Conservation (phyloP, 2,797 vertebrate genomes). For the Melanotaenia boesemani region DNA sequence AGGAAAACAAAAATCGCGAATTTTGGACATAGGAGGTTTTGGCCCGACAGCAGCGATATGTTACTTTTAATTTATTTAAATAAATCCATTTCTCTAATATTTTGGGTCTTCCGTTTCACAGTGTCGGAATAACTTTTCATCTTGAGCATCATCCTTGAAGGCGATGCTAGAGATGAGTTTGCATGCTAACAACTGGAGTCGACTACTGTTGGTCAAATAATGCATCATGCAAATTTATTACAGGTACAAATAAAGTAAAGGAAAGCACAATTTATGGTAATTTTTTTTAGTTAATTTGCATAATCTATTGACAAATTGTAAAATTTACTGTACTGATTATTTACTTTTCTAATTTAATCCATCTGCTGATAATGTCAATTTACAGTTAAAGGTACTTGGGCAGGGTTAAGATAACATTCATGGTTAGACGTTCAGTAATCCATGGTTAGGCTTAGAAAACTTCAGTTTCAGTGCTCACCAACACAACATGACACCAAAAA, state of each 20-base stretch:
- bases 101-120: not conserved
- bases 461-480: not conserved
- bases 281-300: not conserved
- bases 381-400: not conserved
- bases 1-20: too few species aligned
- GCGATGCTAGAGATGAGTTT: not conserved
- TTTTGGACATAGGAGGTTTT: too few species aligned
- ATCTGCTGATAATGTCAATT: not conserved
- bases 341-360: not conserved
- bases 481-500: not conserved
- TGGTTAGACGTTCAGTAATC: too few species aligned
- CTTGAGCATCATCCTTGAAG: not conserved
- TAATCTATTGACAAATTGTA: not conserved
- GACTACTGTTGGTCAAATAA: not conserved
- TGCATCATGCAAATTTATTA: not conserved
- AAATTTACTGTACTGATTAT: not conserved
- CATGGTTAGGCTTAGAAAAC: not conserved
- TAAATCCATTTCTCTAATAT: too few species aligned
- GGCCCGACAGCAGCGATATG: too few species aligned
- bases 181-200: too few species aligned
- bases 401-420: not conserved
- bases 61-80: too few species aligned
- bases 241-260: too few species aligned
- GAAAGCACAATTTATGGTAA: not conserved
- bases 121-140: not conserved